Base-by-base conservation (phyloP, 1,140 invertebrate species). In the Lepidurus apus region DNA sequence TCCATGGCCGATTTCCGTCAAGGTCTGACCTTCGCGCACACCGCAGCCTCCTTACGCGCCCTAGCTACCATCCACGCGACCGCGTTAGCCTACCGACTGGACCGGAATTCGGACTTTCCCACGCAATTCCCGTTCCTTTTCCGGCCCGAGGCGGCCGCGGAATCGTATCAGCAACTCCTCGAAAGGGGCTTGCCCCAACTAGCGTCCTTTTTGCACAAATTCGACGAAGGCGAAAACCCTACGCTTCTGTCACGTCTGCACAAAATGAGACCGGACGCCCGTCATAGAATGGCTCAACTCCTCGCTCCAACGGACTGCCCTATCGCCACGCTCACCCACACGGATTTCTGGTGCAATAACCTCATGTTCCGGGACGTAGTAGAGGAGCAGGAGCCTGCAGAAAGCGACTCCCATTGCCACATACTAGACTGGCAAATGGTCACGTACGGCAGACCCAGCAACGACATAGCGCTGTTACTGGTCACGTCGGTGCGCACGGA, bases 371-470 rank as follows among this genome's bases (percentile, higher is more conserved):
- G 87, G 44, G 83, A 81, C 10, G 82, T 82, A 1, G 89, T 53
- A 86, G 85, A 43, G 81, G 81, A 26, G 26, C 77, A 7, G 86
- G 84, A 76, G 85, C 86, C 80, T 82, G 84, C 34, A 81, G 83
- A 74, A 26, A 80, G 77, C 24, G n/a, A 17, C 5, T 77, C 80
- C 3, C 85, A 85, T 24, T 94, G 92, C 82, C 88, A 88, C 26
- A 91, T 93, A 26, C 84, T 94, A 21, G 92, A 93, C 83, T 94
- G 92, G 92, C 92, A 93, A 86, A 93, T 94, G 92, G 91, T 93
- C 76, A 92, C 91, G 0, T 89, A 92, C 79, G 92, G 91, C 77
- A 85, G 90, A 79, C 90, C 90, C 1, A 91, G 90, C n/a, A 93
- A 93, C 82, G 93, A 94, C 83, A 86, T 93, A 0, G 92, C 93